Base-by-base conservation (phyloP, 1,140 invertebrate species). In the Micrasema longulum region DNA sequence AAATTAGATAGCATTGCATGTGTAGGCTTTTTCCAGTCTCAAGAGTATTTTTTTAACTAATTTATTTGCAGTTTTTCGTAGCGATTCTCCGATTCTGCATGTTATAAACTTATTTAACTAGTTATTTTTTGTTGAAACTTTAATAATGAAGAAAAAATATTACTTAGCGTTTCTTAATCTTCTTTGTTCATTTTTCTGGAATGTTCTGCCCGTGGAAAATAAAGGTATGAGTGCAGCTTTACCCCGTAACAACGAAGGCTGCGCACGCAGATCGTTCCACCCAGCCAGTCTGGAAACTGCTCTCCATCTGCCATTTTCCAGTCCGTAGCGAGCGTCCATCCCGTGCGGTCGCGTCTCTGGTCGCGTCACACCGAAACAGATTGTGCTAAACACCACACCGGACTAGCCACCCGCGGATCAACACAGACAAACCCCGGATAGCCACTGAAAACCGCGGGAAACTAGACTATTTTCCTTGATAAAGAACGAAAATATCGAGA, bases 311-410 rank as follows among this genome's bases (percentile, higher is more conserved):
- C 3, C 45, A 48, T 9, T 18, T 12, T 10, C 14, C 55, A 60
- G 55, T 60, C 55, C 55, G 55, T 38, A 41, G 55, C 55, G 55
- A 60, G 55, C 35, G 55, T 38, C 36, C 18, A 18, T 60, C 20
- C 6, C 31, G 36, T 20, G 36, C 12, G 55, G 55, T 12, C 20
- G 55, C 36, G 36, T 38, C 55, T 12, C 55, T 12, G 36, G 35
- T 36, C 55, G 11, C 10, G 16, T 22, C 55, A 5, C 55, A 60
- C 9, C 18, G 41, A 57, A 20, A 38, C 36, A 38, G 26, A 57
- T 22, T 22, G 43, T 47, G 48, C 18, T 11, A 52, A 9, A 9
- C 47, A 22, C 18, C 16, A 48, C 47, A 48, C 47, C 10, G 47
- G 47, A 16, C 20, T n/a, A 16, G 14, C 26, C 2, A 2, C 2